These are phyloP conservation scores for Porites cylindrica DNA, from an alignment of 92 coral and sea anemone species.

Conservation along the genomic window DNA sequence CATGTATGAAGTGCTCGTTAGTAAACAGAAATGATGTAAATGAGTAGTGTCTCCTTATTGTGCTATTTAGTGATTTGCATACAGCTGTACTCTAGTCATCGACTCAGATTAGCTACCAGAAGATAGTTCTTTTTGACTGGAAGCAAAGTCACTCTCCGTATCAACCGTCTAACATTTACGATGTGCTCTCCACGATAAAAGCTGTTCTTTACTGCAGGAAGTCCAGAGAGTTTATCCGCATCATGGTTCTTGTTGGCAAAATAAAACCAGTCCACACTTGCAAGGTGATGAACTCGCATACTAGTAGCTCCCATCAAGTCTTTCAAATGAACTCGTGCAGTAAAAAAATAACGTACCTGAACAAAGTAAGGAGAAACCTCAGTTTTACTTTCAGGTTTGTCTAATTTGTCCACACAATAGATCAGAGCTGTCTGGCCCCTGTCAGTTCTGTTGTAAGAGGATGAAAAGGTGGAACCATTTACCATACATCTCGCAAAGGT, in stretches of 20 bases:
- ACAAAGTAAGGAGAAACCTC: constrained; percentile 42
- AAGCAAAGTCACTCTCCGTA: constrained; percentile 3
- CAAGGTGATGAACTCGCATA: not conserved
- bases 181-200: constrained; percentile 27
- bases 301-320: constrained; percentile 2
- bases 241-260: constrained; percentile 14
- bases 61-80: too few species aligned
- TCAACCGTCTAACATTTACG: not conserved
- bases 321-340: constrained; percentile 24
- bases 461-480: constrained; percentile 51
- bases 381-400: constrained; percentile 10
- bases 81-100: not conserved
- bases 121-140: not conserved
- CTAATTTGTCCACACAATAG: constrained; percentile 30
- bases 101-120: constrained; percentile 1
- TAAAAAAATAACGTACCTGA: constrained; percentile 39
- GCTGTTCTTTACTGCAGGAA: not conserved
- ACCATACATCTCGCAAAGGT: constrained; percentile 57
- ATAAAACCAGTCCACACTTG: constrained; percentile 45
- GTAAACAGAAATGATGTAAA: too few species aligned
- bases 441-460: constrained; percentile 49
- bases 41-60: too few species aligned
- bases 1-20: too few species aligned
- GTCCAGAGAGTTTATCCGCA: constrained; percentile 5
- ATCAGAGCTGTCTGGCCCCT: constrained; percentile 31